phyloP scores from a whole-genome alignment of 1,140 invertebrate genomes.

The Physella acuta region DNA sequence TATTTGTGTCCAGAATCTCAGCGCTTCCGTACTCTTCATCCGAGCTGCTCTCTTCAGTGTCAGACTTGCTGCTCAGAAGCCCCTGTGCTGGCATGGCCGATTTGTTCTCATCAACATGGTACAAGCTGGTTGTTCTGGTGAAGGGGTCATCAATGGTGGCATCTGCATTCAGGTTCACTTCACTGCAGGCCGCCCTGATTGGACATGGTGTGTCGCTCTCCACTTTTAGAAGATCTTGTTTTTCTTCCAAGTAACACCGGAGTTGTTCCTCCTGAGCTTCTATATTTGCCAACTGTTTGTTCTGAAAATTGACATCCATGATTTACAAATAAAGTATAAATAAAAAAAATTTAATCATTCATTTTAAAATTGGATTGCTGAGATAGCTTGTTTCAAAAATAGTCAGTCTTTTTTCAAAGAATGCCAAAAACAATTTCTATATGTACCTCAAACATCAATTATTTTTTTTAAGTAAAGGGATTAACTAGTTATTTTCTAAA shows the following conservation, averaged over 20 bases:
- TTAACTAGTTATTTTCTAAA: no score
- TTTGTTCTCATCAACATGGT: conserved; percentile 24
- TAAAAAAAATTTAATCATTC: no score
- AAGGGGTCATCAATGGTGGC: conserved; percentile 11
- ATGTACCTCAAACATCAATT: no score
- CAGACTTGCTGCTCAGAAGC: no score
- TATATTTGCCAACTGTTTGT: conserved; percentile 37
- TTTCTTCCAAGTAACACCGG: conserved; percentile 49
- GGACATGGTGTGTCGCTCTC: conserved; percentile 32
- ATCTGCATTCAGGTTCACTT: conserved; percentile 29
- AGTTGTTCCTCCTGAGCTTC: conserved; percentile 42
- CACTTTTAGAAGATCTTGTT: conserved; percentile 43
- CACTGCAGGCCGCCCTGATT: conserved; percentile 44
- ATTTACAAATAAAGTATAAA: conserved; percentile 2
- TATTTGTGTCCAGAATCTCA: no score
- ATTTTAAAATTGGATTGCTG: no score
- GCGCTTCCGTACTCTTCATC: background rate
- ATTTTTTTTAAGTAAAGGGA: no score
- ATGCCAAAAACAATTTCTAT: no score
- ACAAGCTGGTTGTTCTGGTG: conserved; percentile 27
- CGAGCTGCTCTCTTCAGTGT: background rate
- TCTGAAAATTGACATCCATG: conserved; percentile 31
- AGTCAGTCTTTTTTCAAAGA: no score
- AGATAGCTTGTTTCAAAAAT: no score
- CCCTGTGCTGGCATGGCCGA: no score